Base-by-base conservation (phyloP, 1,140 invertebrate species). In the Drosophila seguyi region DNA sequence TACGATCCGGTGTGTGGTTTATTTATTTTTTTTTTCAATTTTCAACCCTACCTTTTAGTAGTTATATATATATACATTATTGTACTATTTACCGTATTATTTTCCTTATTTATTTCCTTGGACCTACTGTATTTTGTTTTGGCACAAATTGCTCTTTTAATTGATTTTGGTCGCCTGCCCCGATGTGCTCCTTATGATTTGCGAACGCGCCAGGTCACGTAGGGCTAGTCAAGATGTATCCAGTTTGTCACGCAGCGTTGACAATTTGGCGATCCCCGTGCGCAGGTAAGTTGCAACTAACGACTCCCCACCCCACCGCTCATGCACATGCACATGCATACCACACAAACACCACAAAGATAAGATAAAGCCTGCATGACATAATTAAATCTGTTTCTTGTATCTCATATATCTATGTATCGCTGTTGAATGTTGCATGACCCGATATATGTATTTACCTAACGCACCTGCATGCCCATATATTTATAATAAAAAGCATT, bases 211-310 rank as follows among this genome's bases (percentile, higher is more conserved):
- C 94, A 95, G 95, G 95, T 96, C 96, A 94, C 95, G 96, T 91
- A 95, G 96, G 87, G 95, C 96, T 92, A 96, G 96, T 85, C 96
- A 96, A 94, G 96, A 97, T 93, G 94, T 94, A 69, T 93, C 93
- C 75, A 92, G 92, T 93, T 94, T 95, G 80, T 95, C 95, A 79
- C 93, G 95, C 90, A 95, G 94, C 91, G 95, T 94, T 77, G 95
- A 95, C 81, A 92, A 92, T 78, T 81, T 92, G 75, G 74, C 92
- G 72, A 88, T 92, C 42, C 92, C 92, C 56, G 85, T 91, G 69
- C 85, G 92, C 79, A 90, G 92, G 92, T 92, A 92, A 92, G 92
- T 73, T 92, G 71, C 73, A 77, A 65, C 38, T 71, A 80, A 81
- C 61, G 11, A 84, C 57, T 27, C 53, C 41, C 42, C 27, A 2